phyloP scores from a whole-genome alignment of 2,113 vertebrate species.

The Cyanoramphus novaezelandiae region DNA sequence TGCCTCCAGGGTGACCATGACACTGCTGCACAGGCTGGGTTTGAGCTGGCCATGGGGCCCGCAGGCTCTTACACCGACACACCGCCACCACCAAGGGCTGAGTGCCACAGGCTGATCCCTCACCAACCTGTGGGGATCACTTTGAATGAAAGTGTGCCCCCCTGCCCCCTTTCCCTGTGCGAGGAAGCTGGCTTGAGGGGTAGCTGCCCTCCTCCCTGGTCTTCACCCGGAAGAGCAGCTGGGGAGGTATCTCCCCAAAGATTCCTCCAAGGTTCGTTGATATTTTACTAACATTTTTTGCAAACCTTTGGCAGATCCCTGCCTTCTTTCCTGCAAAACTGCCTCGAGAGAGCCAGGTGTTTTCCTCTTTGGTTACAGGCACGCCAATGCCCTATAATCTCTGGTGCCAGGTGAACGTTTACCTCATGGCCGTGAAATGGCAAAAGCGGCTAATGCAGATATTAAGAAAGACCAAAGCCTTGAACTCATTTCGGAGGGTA shows the following conservation, averaged over 20 bases:
- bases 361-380: neutral
- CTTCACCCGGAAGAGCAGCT: neutral
- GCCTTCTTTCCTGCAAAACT: too few species aligned
- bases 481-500: neutral
- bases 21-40: neutral
- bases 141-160: neutral
- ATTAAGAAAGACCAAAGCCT: neutral
- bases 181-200: neutral
- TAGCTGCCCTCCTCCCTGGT: neutral
- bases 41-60: neutral
- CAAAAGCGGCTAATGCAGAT: neutral
- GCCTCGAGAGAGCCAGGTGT: too few species aligned
- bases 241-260: neutral
- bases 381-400: neutral
- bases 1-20: neutral
- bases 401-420: neutral
- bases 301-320: neutral
- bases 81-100: neutral
- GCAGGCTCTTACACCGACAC: fast-evolving
- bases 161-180: neutral
- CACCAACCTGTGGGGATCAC: neutral
- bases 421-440: neutral
- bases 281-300: neutral
- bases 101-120: neutral
- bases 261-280: neutral